Percentiles rank a stretch among this genome's conserved stretches.
These are phyloP conservation scores for Yponomeuta cagnagella DNA, from an alignment of 2,888 invertebrate species.

Conservation along the genomic window DNA sequence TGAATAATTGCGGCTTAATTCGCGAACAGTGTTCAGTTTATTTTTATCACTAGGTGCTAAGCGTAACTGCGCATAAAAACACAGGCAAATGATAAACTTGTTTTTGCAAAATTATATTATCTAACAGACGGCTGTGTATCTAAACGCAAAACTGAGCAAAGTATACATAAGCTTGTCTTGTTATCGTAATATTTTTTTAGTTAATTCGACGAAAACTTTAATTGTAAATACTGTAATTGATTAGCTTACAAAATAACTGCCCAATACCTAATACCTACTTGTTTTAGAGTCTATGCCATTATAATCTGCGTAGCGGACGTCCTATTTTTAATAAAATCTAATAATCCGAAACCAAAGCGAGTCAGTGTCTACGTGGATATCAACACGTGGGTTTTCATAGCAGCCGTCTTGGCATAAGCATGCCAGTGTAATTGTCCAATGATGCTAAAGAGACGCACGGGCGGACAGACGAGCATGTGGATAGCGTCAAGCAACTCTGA, in stretches of 20 bases:
- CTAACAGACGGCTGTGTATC: background rate
- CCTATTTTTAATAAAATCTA: background rate
- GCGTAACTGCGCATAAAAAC: background rate
- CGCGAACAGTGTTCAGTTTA: background rate
- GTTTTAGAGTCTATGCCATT: too few relatives aligned
- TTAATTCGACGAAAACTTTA: background rate
- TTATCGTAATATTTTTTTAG: background rate
- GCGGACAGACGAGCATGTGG: background rate
- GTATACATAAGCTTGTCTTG: background rate
- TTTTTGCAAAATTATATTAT: background rate
- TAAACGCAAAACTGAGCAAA: background rate
- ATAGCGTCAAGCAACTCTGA: background rate
- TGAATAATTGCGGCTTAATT: background rate
- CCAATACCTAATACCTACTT: background rate
- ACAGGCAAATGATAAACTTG: background rate
- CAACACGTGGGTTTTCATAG: background rate
- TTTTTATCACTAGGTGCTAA: background rate
- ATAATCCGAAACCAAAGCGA: background rate
- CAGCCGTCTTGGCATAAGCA: conserved; percentile 28
- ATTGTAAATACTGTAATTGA: background rate
- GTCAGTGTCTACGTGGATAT: background rate
- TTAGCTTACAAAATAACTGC: background rate
- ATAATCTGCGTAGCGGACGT: too few relatives aligned
- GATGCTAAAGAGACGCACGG: conserved; percentile 3
- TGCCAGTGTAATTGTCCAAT: conserved; percentile 28